Conservation (phyloP, 2,888 invertebrate genomes). For the Trissonchulus latispiculum region DNA sequence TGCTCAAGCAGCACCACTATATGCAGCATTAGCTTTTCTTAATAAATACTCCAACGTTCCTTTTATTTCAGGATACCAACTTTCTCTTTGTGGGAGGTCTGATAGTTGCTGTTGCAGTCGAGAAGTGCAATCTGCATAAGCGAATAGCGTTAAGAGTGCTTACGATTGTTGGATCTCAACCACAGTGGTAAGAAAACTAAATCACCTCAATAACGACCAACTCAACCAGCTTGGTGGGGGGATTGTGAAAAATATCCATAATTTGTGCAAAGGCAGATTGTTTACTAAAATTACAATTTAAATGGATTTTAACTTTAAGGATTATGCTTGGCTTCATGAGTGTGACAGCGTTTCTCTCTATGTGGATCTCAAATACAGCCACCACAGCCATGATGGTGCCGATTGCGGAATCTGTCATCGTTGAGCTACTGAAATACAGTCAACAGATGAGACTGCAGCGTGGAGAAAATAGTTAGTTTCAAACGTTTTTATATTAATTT, state of each 20-base stretch:
- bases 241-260: too few species aligned
- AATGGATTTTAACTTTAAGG: too few species aligned
- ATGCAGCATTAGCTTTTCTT: too few species aligned
- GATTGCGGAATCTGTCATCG: constrained; percentile 31
- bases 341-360: constrained; percentile 45
- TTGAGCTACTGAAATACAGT: constrained; percentile 23
- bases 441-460: too few species aligned
- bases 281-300: too few species aligned
- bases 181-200: constrained; percentile 11
- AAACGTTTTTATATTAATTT: too few species aligned
- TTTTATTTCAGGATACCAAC: constrained; percentile 36
- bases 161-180: constrained; percentile 18
- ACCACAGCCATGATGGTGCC: constrained; percentile 42
- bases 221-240: too few species aligned
- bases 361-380: constrained; percentile 50
- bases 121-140: constrained; percentile 35
- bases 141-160: constrained; percentile 28
- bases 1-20: too few species aligned
- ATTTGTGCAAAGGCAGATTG: too few species aligned
- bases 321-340: constrained; percentile 38
- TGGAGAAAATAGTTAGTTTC: too few species aligned
- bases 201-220: too few species aligned
- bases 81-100: constrained; percentile 42
- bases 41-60: too few species aligned
- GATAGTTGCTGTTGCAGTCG: constrained; percentile 40